Percentiles rank a stretch among this genome's conserved stretches.
Conservation (phyloP, 2,888 invertebrate genomes). For the Mellilla xanthometata region DNA sequence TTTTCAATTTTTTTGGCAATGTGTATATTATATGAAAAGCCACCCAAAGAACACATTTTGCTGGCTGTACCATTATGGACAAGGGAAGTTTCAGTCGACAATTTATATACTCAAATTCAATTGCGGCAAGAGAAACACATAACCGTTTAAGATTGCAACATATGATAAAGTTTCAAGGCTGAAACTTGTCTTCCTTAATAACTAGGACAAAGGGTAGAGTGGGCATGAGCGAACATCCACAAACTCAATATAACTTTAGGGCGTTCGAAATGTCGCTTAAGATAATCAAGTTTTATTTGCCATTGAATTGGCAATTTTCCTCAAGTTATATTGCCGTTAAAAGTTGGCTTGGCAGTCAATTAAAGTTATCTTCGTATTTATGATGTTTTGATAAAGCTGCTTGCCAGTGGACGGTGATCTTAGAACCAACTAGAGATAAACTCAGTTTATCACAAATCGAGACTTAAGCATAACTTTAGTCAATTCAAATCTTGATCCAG, state of each 20-base stretch:
- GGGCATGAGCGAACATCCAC: constrained; percentile 9
- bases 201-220: constrained; percentile 9
- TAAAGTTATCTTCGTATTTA: constrained; percentile 27
- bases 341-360: constrained; percentile 29
- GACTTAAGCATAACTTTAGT: not conserved
- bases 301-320: constrained; percentile 31
- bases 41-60: no score
- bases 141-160: constrained; percentile 12
- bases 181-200: constrained; percentile 6
- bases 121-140: not conserved
- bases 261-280: constrained; percentile 31
- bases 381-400: constrained; percentile 18
- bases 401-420: constrained; percentile 2
- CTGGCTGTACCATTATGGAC: no score
- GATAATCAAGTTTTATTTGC: constrained; percentile 35
- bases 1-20: no score
- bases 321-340: constrained; percentile 24
- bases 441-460: no score
- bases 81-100: not conserved
- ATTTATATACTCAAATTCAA: constrained; percentile 3
- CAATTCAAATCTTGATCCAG: not conserved
- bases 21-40: no score
- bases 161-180: constrained; percentile 15
- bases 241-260: constrained; percentile 34
- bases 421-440: no score